Base-by-base conservation (phyloP, 2,113 vertebrate species). In the Cyprichromis sp. region DNA sequence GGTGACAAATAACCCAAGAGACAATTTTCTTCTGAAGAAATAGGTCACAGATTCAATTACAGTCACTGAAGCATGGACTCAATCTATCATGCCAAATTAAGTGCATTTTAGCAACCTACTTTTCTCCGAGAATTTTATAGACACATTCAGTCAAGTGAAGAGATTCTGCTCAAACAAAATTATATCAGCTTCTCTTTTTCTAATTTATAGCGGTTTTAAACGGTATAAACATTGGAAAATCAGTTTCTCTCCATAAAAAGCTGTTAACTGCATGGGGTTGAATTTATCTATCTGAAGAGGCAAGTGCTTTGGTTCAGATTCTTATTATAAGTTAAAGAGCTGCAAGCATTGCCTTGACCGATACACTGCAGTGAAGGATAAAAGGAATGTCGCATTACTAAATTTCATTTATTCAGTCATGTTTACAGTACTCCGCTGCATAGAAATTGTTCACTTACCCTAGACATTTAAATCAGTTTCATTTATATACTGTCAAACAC, bases 61-160 rank as follows among this genome's bases (percentile, higher is more conserved):
- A 99, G 97, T 96, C 98, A 98, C 96, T 98, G 98, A 99, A 98
- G 98, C 98, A 97, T 99, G 98, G 98, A 99, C 98, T 98, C 99
- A 99, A 99, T 99, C 99, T 99, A 99, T 99, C 99, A 99, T 99
- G 98, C 97, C 98, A 99, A 99, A 99, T 99, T 99, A 99, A 99
- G 98, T 99, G 98, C 97, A 97, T 99, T 99, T 99, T 99, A 99
- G 98, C 98, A 99, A 99, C 98, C 98, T 99, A 99, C 98, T 98
- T 99, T 99, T 98, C 98, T 98, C 97, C 97, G 96, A 97, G 97
- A 98, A 98, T 99, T 98, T 98, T 99, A 99, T 98, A 98, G 98
- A 99, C 98, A 98, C 97, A 97, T 98, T 98, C 96, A 97, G 97
- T 97, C 96, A 97, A 97, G 98, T 97, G 95, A 97, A 98, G 97